Conservation (phyloP, 2,888 invertebrate species). For the Amphiduros pacificus region DNA sequence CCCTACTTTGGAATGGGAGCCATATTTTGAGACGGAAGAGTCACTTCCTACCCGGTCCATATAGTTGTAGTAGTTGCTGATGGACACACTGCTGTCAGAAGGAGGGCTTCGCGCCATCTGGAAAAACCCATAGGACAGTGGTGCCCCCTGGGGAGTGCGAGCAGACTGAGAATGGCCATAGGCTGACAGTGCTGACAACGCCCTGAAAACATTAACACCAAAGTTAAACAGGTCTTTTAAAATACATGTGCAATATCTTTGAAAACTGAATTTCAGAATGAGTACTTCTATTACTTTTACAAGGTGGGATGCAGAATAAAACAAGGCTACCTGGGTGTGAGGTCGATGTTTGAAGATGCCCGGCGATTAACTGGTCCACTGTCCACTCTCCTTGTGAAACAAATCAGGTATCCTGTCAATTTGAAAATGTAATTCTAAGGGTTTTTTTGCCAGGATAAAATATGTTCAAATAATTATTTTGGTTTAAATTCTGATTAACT, state of each 20-base stretch:
- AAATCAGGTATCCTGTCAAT: slow-evolving; percentile 71
- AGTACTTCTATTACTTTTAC: no score
- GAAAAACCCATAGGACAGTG: slow-evolving; percentile 27
- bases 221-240: no score
- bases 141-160: slow-evolving; percentile 36
- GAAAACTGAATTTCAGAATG: no score
- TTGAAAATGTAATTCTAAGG: no score
- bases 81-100: slow-evolving; percentile 62
- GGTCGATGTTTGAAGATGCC: slow-evolving; percentile 31
- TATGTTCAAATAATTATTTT: no score
- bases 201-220: slow-evolving; percentile 57
- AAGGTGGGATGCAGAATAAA: no score
- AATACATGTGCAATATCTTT: no score
- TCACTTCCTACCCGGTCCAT: slow-evolving; percentile 33
- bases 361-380: slow-evolving; percentile 6
- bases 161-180: slow-evolving; percentile 42
- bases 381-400: slow-evolving; percentile 65
- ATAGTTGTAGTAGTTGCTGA: slow-evolving; percentile 58
- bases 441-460: no score
- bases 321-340: slow-evolving; percentile 55
- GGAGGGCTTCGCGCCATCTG: slow-evolving; percentile 57
- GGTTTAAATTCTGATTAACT: no score
- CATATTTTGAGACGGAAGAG: no score
- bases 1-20: no score
- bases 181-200: slow-evolving; percentile 73